Conservation (phyloP, 2,888 invertebrate species). For the Drosophila ezoana region DNA sequence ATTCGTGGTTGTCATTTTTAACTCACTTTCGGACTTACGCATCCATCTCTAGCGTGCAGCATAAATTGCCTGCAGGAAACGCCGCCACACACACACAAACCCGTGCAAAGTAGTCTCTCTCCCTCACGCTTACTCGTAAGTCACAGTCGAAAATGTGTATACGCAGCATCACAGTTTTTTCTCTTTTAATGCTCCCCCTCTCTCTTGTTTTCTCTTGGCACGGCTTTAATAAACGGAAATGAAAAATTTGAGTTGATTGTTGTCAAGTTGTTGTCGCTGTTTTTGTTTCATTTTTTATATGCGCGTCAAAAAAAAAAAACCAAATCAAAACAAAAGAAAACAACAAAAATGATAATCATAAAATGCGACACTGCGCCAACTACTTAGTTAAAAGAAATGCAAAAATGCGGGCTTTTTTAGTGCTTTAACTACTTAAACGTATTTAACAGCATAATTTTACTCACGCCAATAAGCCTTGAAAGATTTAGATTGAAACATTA, state of each 20-base stretch:
- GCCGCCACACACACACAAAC: constrained; percentile 33
- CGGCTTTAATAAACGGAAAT: constrained; percentile 77
- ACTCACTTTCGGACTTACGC: background rate
- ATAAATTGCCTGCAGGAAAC: constrained; percentile 73
- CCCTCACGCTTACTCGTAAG: constrained; percentile 6
- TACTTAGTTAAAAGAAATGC: constrained; percentile 37
- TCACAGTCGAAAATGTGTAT: constrained; percentile 17
- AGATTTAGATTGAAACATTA: background rate
- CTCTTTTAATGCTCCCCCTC: constrained; percentile 1
- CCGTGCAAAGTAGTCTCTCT: constrained; percentile 13
- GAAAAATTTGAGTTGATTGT: constrained; percentile 80
- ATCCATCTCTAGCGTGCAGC: constrained; percentile 55
- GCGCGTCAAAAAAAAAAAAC: constrained; percentile 28
- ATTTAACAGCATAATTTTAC: constrained; percentile 47
- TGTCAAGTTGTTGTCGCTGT: constrained; percentile 68
- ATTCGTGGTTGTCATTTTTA: no score
- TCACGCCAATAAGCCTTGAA: constrained; percentile 72
- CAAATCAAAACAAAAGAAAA: constrained; percentile 15
- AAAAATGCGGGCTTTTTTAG: constrained; percentile 56
- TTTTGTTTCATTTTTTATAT: constrained; percentile 38
- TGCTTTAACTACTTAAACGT: constrained; percentile 22
- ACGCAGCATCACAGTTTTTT: constrained; percentile 26
- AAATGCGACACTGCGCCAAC: constrained; percentile 36
- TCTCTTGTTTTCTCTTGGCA: constrained; percentile 8
- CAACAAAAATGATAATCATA: constrained; percentile 39